These are phyloP conservation scores for Ageneiosus marmoratus DNA, from an alignment of 2,113 vertebrate genomes.

Conservation along the genomic window DNA sequence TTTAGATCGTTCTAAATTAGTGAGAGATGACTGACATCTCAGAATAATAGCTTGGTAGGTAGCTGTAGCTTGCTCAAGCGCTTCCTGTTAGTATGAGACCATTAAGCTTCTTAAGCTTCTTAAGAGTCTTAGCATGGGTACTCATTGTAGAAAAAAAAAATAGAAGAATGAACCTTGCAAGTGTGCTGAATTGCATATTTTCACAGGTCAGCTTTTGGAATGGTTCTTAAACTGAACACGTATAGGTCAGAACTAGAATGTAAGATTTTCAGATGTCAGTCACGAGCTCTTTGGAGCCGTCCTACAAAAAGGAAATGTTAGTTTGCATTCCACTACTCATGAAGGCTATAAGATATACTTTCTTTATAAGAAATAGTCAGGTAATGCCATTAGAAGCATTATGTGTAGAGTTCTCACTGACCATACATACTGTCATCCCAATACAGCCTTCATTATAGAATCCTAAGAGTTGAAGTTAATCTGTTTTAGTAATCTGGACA, in stretches of 20 bases:
- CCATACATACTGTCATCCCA: not conserved
- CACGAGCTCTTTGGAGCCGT: constrained; percentile 15
- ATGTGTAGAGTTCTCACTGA: not conserved
- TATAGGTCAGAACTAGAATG: constrained; percentile 6
- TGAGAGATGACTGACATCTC: not conserved
- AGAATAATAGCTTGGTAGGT: not conserved
- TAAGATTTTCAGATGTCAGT: constrained; percentile 29
- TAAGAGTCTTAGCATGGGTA: not conserved
- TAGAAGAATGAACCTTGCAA: constrained; percentile 8
- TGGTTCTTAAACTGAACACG: constrained; percentile 6
- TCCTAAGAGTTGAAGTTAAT: constrained; percentile 21
- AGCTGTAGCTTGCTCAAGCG: not conserved
- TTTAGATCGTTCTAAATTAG: not conserved
- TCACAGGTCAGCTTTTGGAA: not conserved
- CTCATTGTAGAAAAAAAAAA: not conserved
- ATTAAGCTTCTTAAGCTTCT: no score
- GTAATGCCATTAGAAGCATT: not conserved
- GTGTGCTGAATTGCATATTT: constrained; percentile 32
- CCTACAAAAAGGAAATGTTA: constrained; percentile 21
- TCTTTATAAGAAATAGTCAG: not conserved
- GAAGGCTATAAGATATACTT: not conserved
- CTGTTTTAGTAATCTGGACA: constrained; percentile 22
- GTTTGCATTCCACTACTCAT: not conserved
- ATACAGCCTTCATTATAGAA: constrained; percentile 24
- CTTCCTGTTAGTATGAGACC: not conserved